Evolutionary conservation across 2,113 vertebrate genomes (phyloP).

Genomic region (Tachycineta bicolor): DNA sequence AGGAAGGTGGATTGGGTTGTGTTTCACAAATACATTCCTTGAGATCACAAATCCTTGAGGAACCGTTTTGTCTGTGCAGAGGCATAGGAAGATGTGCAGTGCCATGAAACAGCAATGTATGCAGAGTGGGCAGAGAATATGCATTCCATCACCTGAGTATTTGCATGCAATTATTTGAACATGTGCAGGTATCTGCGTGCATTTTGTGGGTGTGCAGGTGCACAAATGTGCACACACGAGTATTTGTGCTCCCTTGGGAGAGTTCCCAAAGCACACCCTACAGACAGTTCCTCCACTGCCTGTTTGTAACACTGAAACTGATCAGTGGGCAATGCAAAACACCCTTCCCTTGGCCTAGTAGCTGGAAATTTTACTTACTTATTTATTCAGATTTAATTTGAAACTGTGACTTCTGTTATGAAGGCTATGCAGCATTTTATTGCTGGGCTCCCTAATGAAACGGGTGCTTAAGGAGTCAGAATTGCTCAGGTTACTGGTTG

Average conservation of each 20-base stretch:
- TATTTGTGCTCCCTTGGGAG: not conserved
- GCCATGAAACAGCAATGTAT: not conserved
- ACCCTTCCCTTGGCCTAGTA: not conserved
- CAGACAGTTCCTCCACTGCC: not conserved
- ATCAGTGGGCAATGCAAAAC: not conserved
- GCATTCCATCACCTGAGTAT: not conserved
- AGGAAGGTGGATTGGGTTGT: not conserved
- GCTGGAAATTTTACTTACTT: not conserved
- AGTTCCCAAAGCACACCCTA: not conserved
- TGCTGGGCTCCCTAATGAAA: conserved; percentile 23
- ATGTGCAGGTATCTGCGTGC: not conserved
- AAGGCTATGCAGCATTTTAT: not conserved
- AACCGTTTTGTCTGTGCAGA: not conserved
- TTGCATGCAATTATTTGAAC: not conserved
- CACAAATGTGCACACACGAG: fast-evolving
- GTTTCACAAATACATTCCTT: not conserved
- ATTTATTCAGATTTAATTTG: conserved; percentile 9
- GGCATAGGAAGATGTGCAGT: not conserved
- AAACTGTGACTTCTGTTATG: not conserved
- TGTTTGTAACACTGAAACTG: not conserved
- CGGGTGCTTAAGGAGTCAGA: conserved; percentile 35
- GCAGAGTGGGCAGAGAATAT: not conserved
- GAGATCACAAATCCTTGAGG: not conserved
- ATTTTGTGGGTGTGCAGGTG: not conserved
- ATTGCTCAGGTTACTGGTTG: conserved; percentile 29